Conservation (phyloP, 2,888 invertebrate genomes). For the Parochlus steinenii region DNA sequence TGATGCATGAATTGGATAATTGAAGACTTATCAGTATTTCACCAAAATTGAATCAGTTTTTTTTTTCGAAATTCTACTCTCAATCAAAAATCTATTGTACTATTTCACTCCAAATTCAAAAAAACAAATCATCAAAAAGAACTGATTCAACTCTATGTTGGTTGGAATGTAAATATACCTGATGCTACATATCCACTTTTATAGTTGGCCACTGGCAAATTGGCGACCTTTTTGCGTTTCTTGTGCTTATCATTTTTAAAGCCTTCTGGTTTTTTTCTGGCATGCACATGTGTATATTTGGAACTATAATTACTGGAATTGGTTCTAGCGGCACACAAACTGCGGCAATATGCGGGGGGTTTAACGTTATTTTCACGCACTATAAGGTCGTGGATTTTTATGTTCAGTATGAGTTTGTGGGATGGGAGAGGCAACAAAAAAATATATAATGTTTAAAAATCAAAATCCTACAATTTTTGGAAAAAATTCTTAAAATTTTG, state of each 20-base stretch:
- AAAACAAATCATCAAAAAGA: no score
- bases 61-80: no score
- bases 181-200: neutral
- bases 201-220: slow-evolving; percentile 5
- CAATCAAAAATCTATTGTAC: no score
- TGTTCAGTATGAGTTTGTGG: neutral
- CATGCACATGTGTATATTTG: no score
- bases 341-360: slow-evolving; percentile 30
- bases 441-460: neutral
- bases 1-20: no score
- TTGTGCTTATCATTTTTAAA: neutral
- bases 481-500: neutral
- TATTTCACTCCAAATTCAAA: no score
- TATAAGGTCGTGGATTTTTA: slow-evolving; percentile 16
- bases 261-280: neutral
- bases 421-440: neutral
- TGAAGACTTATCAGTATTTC: no score
- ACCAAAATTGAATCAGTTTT: no score
- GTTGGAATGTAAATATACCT: no score
- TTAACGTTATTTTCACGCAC: slow-evolving; percentile 25
- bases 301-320: slow-evolving; percentile 15
- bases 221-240: neutral
- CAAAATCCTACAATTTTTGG: neutral
- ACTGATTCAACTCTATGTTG: no score
- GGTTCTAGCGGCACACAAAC: slow-evolving; percentile 26